Percentiles rank a stretch among this genome's conserved stretches.
Evolutionary conservation across 1,140 invertebrate genomes (phyloP).

Genomic region (Aricia agestis): DNA sequence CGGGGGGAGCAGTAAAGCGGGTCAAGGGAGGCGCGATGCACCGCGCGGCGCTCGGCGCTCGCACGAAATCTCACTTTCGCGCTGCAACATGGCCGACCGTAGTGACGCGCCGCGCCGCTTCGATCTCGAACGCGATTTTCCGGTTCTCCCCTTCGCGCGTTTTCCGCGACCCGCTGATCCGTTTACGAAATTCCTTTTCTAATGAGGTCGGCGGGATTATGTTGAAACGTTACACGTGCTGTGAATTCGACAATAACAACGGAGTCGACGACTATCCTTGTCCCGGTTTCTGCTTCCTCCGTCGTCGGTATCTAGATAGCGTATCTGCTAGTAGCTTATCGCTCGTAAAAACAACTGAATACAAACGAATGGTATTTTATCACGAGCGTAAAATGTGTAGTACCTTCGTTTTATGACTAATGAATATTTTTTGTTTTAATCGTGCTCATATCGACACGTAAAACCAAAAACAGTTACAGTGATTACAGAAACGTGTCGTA

Average conservation of each 20-base stretch:
- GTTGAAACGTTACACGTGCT: conserved; percentile 65
- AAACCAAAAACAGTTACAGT: neutral
- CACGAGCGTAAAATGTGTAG: conserved; percentile 3
- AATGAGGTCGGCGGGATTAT: conserved; percentile 24
- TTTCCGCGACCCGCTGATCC: conserved; percentile 10
- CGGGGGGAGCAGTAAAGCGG: conserved; percentile 44
- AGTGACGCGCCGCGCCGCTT: conserved; percentile 53
- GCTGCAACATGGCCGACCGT: conserved; percentile 60
- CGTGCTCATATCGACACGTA: neutral
- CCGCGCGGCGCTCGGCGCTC: conserved; percentile 49
- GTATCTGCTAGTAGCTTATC: conserved; percentile 59
- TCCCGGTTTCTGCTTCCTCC: conserved; percentile 68
- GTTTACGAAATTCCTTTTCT: conserved; percentile 21
- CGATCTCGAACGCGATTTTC: conserved; percentile 56
- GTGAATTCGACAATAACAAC: conserved; percentile 59
- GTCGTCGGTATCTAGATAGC: conserved; percentile 59
- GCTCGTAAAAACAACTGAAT: conserved; percentile 16
- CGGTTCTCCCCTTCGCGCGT: conserved; percentile 28
- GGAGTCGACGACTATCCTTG: conserved; percentile 61
- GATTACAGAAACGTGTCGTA: neutral
- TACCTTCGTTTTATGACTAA: conserved; percentile 10
- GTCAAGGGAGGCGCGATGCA: conserved; percentile 72
- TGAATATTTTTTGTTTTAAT: conserved; percentile 13
- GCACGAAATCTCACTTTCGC: conserved; percentile 73
- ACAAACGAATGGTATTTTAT: conserved; percentile 18